Evolutionary conservation across 1,140 invertebrate species (phyloP), one percentile per base, ranked within the genome.

Genomic region (Drosophila orena): DNA sequence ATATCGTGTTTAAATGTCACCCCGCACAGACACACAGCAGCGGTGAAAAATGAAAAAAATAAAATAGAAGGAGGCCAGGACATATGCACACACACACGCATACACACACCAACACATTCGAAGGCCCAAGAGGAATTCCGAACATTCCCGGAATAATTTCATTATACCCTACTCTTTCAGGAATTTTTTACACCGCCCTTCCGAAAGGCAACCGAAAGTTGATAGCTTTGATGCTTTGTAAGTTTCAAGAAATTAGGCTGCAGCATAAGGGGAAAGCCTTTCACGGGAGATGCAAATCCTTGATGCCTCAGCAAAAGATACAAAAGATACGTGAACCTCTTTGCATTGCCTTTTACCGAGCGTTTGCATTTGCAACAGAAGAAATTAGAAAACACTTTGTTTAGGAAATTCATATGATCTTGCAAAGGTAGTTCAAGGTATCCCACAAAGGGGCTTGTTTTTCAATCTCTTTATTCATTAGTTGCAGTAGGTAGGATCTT

Each of bases 1-100:
- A 83, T 83, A 83, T 78, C 70, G 79, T 65, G 55, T 79, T 83
- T 78, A 83, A 78, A 83, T 83, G 69, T 60, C 79, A 62, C 43
- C 54, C 53, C 55, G 14, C 30, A 24, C 53, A 27, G 50, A 40
- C 30, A 10, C 30, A 37, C 6, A 15, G 40, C n/a, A 24, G 10
- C n/a, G 27, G 8, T 1, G 17, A 17, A 17, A 17, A 17, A 17
- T 17, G 22, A 40, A 15, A n/a, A 30, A 40, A 52, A 40, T 12
- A n/a, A 20, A 40, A 52, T n/a, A 24, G 15, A 60, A 52, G 3
- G 22, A 12, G 15, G 35, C 15, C 52, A 34, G 35, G 17, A 66
- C 50, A 66, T 38, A n/a, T 15, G 12, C 43, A 61, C 22, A 56
- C 2, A 52, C 44, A 22, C 15, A 12, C 50, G 57, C 14, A 44